Evolutionary conservation across 2,888 invertebrate genomes (phyloP).

Genomic region (Acronicta psi): DNA sequence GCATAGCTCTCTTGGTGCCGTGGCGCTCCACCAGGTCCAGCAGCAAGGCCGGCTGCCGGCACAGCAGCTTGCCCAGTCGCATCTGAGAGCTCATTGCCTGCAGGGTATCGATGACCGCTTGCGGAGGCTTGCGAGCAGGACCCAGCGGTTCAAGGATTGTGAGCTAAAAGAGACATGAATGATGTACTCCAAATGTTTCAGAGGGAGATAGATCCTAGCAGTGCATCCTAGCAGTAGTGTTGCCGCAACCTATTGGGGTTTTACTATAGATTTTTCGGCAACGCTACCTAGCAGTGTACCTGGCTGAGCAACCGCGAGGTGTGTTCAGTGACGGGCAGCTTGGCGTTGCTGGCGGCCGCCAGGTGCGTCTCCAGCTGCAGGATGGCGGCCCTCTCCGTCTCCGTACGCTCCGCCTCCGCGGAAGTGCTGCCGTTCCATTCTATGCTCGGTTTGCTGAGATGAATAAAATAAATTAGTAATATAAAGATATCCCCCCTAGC

Average conservation of each 20-base stretch:
- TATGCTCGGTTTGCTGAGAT: slow-evolving; percentile 79
- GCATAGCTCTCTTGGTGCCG: slow-evolving; percentile 97
- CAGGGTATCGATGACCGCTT: slow-evolving; percentile 93
- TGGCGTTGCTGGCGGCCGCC: slow-evolving; percentile 96
- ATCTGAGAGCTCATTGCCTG: slow-evolving; percentile 93
- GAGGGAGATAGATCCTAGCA: no score
- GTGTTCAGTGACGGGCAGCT: slow-evolving; percentile 96
- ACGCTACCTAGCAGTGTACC: slow-evolving; percentile 61
- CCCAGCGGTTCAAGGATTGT: slow-evolving; percentile 96
- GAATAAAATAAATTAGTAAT: background rate
- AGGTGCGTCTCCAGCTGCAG: slow-evolving; percentile 96
- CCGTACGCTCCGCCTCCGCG: slow-evolving; percentile 71
- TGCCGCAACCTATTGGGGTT: no score
- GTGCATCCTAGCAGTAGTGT: no score
- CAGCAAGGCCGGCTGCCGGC: slow-evolving; percentile 97
- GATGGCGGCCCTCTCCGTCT: slow-evolving; percentile 80
- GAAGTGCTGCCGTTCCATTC: slow-evolving; percentile 74
- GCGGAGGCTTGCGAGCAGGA: slow-evolving; percentile 94
- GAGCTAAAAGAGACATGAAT: slow-evolving; percentile 79
- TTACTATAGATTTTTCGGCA: no score
- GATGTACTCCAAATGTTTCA: background rate
- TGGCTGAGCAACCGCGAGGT: slow-evolving; percentile 95
- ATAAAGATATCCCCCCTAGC: no score
- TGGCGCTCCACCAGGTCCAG: slow-evolving; percentile 97
- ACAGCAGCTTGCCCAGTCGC: slow-evolving; percentile 96